phyloP scores from a whole-genome alignment of 2,113 vertebrate genomes.

The Electrona antarctica region DNA sequence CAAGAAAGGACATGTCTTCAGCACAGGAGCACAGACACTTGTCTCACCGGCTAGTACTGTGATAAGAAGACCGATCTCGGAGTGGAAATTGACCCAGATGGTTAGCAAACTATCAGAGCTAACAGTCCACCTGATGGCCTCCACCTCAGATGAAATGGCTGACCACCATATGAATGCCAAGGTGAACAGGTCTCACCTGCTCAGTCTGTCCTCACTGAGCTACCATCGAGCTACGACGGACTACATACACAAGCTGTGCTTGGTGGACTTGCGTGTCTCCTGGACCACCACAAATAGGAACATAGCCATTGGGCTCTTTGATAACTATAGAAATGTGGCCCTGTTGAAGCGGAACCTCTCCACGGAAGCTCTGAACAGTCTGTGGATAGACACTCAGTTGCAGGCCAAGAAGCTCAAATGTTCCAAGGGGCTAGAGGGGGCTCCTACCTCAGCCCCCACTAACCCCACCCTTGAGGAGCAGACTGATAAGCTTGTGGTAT shows the following conservation, averaged over 20 bases:
- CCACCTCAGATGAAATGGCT: slow-evolving; percentile 89
- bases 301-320: slow-evolving; percentile 95
- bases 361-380: slow-evolving; percentile 93
- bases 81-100: slow-evolving; percentile 98
- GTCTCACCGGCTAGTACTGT: slow-evolving; percentile 96
- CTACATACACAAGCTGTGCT: slow-evolving; percentile 91
- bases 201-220: slow-evolving; percentile 93
- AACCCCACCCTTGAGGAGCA: slow-evolving; percentile 81
- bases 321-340: slow-evolving; percentile 95
- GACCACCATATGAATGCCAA: slow-evolving; percentile 92
- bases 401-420: slow-evolving; percentile 93
- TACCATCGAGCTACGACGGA: slow-evolving; percentile 89
- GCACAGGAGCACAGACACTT: slow-evolving; percentile 91
- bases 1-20: slow-evolving; percentile 92
- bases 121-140: slow-evolving; percentile 96
- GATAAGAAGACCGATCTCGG: slow-evolving; percentile 96
- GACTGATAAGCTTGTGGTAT: slow-evolving; percentile 96
- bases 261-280: slow-evolving; percentile 95
- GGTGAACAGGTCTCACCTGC: slow-evolving; percentile 95
- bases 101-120: slow-evolving; percentile 92
- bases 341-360: slow-evolving; percentile 98
- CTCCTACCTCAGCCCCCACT: slow-evolving; percentile 66
- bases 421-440: slow-evolving; percentile 58
- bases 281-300: slow-evolving; percentile 97
- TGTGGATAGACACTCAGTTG: slow-evolving; percentile 91